A percentile compares a stretch with the other conserved stretches of the same genome.
Evolutionary conservation across 1,140 invertebrate genomes (phyloP).

Genomic region (Drosophila bocki): DNA sequence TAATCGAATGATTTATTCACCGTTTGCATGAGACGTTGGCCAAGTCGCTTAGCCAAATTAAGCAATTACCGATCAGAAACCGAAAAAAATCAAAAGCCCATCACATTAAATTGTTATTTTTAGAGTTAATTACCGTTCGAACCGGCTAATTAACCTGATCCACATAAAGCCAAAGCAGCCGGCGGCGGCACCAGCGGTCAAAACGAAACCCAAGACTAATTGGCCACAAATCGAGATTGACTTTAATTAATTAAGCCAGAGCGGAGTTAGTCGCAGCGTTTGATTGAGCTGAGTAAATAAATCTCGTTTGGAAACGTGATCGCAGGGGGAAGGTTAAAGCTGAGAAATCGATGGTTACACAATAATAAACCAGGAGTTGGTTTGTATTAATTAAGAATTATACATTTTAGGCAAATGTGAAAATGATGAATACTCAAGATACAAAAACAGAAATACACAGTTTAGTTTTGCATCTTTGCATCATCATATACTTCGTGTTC

Average conservation of each 20-base stretch:
- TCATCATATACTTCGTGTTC: no score
- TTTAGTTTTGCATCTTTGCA: no score
- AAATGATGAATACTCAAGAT: no score
- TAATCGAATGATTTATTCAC: slow-evolving; percentile 80
- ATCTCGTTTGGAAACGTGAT: slow-evolving; percentile 48
- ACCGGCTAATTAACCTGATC: slow-evolving; percentile 74
- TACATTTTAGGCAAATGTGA: not conserved
- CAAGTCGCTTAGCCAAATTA: slow-evolving; percentile 73
- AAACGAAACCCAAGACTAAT: slow-evolving; percentile 68
- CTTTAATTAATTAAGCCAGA: slow-evolving; percentile 72
- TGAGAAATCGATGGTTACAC: not conserved
- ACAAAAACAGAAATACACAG: no score
- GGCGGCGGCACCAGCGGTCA: slow-evolving; percentile 38
- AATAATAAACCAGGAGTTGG: not conserved
- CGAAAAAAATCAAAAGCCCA: slow-evolving; percentile 43
- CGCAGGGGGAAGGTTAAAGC: slow-evolving; percentile 30
- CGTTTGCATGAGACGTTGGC: slow-evolving; percentile 72
- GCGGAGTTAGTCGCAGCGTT: slow-evolving; percentile 35
- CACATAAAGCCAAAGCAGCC: slow-evolving; percentile 59
- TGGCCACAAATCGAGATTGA: slow-evolving; percentile 75
- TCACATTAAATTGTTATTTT: slow-evolving; percentile 69
- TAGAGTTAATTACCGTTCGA: slow-evolving; percentile 61
- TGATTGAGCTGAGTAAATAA: slow-evolving; percentile 61
- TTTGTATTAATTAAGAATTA: no score
- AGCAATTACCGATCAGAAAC: slow-evolving; percentile 62